A percentile compares a stretch with the other conserved stretches of the same genome.
Conservation (phyloP, 2,797 vertebrate genomes). For the Muscicapa striata region DNA sequence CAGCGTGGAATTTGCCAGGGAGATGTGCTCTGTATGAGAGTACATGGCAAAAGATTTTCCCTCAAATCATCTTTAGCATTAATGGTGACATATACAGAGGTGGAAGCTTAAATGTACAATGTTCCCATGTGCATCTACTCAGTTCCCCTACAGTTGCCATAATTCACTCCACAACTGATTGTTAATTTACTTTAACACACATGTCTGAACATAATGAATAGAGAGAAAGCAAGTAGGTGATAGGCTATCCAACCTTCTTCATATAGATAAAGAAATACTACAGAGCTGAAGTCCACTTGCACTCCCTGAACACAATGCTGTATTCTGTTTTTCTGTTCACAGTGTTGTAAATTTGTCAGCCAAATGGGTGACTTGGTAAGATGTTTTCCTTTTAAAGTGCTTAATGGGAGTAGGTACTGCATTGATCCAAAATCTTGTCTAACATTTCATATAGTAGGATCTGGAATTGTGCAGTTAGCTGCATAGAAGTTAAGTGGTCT, state of each 20-base stretch:
- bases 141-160: constrained; percentile 58
- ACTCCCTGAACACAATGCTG: constrained; percentile 53
- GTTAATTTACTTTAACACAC: constrained; percentile 68
- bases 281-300: constrained; percentile 61
- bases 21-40: background rate
- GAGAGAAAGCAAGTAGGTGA: constrained; percentile 53
- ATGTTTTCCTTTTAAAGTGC: constrained; percentile 79
- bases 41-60: constrained; percentile 2
- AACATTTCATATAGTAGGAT: constrained; percentile 57
- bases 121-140: constrained; percentile 39
- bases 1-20: background rate
- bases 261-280: constrained; percentile 63
- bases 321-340: constrained; percentile 66
- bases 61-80: constrained; percentile 47
- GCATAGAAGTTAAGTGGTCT: constrained; percentile 25
- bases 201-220: constrained; percentile 58
- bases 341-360: constrained; percentile 76
- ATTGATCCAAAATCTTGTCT: constrained; percentile 76
- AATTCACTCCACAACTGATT: constrained; percentile 72
- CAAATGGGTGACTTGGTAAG: constrained; percentile 80
- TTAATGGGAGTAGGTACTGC: constrained; percentile 73
- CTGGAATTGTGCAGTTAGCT: constrained; percentile 53
- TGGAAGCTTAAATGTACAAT: constrained; percentile 45
- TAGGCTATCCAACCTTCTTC: constrained; percentile 61
- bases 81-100: constrained; percentile 44